Conservation (phyloP, 2,888 invertebrate genomes). For the Phalera bucephala region DNA sequence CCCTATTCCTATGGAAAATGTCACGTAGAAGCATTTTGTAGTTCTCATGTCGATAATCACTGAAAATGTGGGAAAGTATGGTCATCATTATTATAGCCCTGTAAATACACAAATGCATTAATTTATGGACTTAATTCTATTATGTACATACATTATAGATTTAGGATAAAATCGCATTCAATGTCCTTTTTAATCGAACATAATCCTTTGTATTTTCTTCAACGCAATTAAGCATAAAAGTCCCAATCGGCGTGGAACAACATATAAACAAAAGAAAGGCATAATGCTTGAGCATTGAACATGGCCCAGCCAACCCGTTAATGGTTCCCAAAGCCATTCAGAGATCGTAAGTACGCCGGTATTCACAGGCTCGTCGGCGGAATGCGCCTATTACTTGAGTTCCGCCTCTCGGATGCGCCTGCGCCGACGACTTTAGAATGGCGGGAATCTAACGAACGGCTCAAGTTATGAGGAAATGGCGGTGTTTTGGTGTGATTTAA, state of each 20-base stretch:
- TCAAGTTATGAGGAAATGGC: slow-evolving; percentile 36
- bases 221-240: slow-evolving; percentile 13
- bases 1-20: no score
- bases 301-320: slow-evolving; percentile 37
- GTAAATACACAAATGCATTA: no score
- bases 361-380: slow-evolving; percentile 61
- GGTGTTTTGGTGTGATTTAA: slow-evolving; percentile 10
- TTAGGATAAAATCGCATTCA: no score
- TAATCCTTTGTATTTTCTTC: no score
- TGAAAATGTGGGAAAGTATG: no score
- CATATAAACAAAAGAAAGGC: slow-evolving; percentile 37
- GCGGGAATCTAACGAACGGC: slow-evolving; percentile 47
- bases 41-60: no score
- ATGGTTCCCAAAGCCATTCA: slow-evolving; percentile 61
- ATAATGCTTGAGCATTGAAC: slow-evolving; percentile 37
- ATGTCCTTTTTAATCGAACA: no score
- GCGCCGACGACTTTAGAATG: slow-evolving; percentile 51
- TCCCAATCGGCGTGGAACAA: slow-evolving; percentile 27
- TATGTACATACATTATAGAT: no score
- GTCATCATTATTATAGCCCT: no score
- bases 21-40: no score
- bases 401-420: slow-evolving; percentile 65
- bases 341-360: slow-evolving; percentile 52
- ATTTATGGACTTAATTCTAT: no score
- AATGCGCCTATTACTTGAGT: slow-evolving; percentile 71